Base-by-base conservation (phyloP, 2,888 invertebrate species). In the Himalopsyche japonica region DNA sequence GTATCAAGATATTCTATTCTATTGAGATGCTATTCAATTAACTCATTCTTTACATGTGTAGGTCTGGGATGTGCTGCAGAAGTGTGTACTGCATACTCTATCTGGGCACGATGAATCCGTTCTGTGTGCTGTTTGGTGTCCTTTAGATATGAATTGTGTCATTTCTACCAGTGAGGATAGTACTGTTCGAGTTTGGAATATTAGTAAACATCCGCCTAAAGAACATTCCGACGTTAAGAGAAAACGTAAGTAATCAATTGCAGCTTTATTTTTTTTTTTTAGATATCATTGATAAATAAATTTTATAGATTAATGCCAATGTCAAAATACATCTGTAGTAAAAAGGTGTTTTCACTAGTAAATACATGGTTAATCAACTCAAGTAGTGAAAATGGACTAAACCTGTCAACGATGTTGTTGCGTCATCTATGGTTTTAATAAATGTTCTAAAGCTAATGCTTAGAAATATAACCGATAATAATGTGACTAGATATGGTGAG, bases 161-260 rank as follows among this genome's bases (percentile, higher is more conserved):
- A 91, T 96, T 86, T 93, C 95, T 3, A 95, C 95, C 2, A 95
- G 95, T 4, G 93, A 92, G 43, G 96, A 96, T 90, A 93, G 91
- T 88, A 92, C 93, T 1, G 88, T 97, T n/a, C 92, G 94, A 1
- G 89, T 94, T 76, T 97, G 96, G 96, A 91, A 92, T 80, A 88
- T 93, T 0, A 90, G 90, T 0, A 89, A 92, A 82, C 91, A 94
- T 88, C 90, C 91, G 15, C 89, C 91, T 0, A 48, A 87, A 82
- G 88, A 89, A 4, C 82, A 48, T 91, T 89, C 85, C 83, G 77
- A 85, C 89, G 90, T 90, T 82, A 85, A 87, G 43, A 88, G 88
- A 86, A 88, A 88, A 88, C 89, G 89, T 89, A 87, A 88, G 88
- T 88, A 48, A 79, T 80, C 77, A 32, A 32, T 37, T 43, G 43